Evolutionary conservation across 2,888 invertebrate species (phyloP), one percentile per base, ranked within the genome.

Genomic region (Hirtodrosophila alboralis): DNA sequence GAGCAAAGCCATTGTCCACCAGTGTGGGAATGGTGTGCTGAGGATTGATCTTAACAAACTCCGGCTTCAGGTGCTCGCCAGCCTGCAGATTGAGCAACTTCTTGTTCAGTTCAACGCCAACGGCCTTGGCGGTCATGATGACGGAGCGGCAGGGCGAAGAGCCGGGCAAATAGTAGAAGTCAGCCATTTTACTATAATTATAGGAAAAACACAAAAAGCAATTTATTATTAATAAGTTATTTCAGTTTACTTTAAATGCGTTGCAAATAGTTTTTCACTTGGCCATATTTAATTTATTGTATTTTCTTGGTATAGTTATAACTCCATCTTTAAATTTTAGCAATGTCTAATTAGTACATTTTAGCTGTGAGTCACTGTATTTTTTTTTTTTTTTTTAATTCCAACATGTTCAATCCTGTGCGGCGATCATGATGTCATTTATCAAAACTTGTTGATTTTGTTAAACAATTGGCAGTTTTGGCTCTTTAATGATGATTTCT

Each of bases 21-120:
- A 97, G 90, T 0, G 96, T 96, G 6, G 97, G 97, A 61, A 97
- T 93, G 28, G 94, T 94, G 89, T 96, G 96, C 90, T 96, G 96
- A 0, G 96, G 96, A 89, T 96, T 96, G 34, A 96, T 90, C 92
- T 94, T 94, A 33, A 95, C 0, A 81, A 92, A 95, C 83, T 95
- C 95, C 0, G 95, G 94, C 54, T 92, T 94, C 58, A 94, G 79
- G 27, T 95, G 94, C 78, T 94, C 95, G 1, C 93, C 93, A 41
- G 90, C 91, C 91, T 92, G 91, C 38, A 95, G 87, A 84, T 94
- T 91, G n/a, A 92, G 86, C 3, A 89, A 36, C 87, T 94, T 95
- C 56, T 93, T 90, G 87, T 95, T 94, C 38, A 95, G 86, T 2
- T 94, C 92, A 38, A 95, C 90, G 6, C 93, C 94, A 12, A 95